Conservation (phyloP, 2,113 vertebrate species). For the Rhinolophus ferrumequinum region DNA sequence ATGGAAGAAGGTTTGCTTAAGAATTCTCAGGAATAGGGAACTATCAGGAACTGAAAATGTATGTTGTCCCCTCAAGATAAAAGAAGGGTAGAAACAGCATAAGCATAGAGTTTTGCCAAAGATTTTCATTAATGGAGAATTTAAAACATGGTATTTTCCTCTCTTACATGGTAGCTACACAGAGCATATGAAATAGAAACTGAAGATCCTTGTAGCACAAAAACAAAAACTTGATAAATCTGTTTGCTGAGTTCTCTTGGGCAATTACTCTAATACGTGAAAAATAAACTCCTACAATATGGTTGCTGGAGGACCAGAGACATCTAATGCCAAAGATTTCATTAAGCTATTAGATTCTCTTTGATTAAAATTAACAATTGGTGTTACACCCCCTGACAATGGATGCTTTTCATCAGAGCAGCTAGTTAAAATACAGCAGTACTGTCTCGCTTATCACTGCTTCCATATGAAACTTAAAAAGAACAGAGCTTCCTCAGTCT, state of each 20-base stretch:
- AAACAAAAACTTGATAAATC: background rate
- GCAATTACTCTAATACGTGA: slow-evolving; percentile 42
- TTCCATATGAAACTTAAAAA: slow-evolving; percentile 80
- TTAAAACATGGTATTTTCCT: background rate
- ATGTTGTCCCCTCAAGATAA: background rate
- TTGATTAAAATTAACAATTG: slow-evolving; percentile 84
- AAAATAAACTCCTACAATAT: slow-evolving; percentile 69
- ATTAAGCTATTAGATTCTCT: slow-evolving; percentile 84
- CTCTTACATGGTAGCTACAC: background rate
- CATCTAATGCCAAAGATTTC: slow-evolving; percentile 78
- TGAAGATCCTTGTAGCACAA: background rate
- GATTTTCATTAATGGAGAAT: background rate
- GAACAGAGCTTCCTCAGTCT: slow-evolving; percentile 79
- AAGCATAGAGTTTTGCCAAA: background rate
- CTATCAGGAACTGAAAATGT: background rate
- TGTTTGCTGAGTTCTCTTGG: background rate
- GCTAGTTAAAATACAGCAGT: slow-evolving; percentile 77
- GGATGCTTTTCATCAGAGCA: slow-evolving; percentile 74
- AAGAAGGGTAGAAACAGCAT: background rate
- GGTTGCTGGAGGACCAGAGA: slow-evolving; percentile 36
- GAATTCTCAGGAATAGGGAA: background rate
- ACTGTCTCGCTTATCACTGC: slow-evolving; percentile 84
- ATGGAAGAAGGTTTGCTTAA: background rate
- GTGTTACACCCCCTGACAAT: slow-evolving; percentile 76
- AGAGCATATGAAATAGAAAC: background rate